Evolutionary conservation across 2,113 vertebrate genomes (phyloP).

Genomic region (Spea bombifrons): DNA sequence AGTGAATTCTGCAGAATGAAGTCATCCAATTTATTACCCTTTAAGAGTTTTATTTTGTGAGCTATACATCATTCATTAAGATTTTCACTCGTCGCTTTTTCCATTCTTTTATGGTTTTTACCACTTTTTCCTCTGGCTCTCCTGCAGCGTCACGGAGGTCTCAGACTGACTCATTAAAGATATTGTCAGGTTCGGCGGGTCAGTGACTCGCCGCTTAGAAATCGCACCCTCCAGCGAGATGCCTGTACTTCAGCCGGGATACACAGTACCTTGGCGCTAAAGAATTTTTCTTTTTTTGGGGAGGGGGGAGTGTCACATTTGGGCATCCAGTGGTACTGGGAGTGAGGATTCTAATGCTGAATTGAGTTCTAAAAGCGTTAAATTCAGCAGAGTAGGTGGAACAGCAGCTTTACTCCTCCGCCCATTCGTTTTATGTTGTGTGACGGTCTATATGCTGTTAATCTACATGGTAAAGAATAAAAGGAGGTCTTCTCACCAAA

Average conservation of each 20-base stretch:
- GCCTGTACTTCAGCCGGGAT: no score
- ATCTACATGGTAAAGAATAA: no score
- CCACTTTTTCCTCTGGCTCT: background rate
- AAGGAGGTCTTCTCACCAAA: no score
- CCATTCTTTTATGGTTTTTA: conserved; percentile 2
- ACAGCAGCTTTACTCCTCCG: no score
- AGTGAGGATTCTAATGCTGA: no score
- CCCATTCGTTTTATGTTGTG: no score
- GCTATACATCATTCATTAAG: conserved; percentile 28
- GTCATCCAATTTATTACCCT: conserved; percentile 18
- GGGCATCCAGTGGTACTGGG: no score
- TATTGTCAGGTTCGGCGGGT: background rate
- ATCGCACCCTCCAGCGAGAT: background rate
- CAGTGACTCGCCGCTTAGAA: background rate
- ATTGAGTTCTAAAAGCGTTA: no score
- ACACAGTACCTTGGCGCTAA: no score
- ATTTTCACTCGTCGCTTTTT: conserved; percentile 16
- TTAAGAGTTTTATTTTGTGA: conserved; percentile 22
- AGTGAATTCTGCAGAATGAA: conserved; percentile 13
- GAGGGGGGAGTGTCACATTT: background rate
- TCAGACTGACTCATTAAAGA: background rate
- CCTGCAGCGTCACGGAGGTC: background rate
- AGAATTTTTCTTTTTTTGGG: background rate
- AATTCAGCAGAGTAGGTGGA: no score
- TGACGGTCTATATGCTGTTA: no score